phyloP scores from a whole-genome alignment of 2,113 vertebrate genomes.

The Podarcis raffonei region DNA sequence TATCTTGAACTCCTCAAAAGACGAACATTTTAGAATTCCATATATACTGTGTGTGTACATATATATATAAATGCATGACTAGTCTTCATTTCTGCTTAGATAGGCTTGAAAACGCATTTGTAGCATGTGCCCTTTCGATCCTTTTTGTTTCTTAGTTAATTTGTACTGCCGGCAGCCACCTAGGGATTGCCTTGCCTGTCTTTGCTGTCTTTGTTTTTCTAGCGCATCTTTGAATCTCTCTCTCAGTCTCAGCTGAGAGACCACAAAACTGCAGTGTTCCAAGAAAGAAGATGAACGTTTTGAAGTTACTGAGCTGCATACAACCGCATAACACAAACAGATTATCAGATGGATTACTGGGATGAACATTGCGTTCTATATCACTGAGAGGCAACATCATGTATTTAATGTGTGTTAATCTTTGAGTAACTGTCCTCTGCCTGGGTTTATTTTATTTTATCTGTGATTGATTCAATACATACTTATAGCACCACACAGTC shows the following conservation, averaged over 20 bases:
- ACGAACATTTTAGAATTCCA: not conserved
- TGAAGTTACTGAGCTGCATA: not conserved
- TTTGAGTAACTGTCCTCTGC: not conserved
- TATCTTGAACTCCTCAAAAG: not conserved
- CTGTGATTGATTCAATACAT: not conserved
- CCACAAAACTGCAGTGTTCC: not conserved
- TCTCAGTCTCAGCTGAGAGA: not conserved
- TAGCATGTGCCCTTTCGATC: not conserved
- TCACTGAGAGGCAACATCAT: constrained; percentile 29
- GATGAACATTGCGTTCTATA: constrained; percentile 32
- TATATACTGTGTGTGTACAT: too few species aligned
- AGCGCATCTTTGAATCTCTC: not conserved
- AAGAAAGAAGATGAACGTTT: not conserved
- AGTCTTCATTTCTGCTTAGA: not conserved
- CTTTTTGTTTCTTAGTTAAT: not conserved
- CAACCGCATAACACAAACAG: not conserved
- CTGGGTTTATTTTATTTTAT: not conserved
- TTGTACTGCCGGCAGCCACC: not conserved
- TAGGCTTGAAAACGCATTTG: not conserved
- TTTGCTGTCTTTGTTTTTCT: not conserved
- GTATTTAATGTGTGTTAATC: constrained; percentile 16
- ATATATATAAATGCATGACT: not conserved
- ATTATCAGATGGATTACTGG: not conserved
- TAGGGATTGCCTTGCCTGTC: not conserved
- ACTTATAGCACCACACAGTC: too few species aligned